Evolutionary conservation across 1,140 invertebrate species (phyloP), one percentile per base, ranked within the genome.

Genomic region (Choristoneura fumiferana): DNA sequence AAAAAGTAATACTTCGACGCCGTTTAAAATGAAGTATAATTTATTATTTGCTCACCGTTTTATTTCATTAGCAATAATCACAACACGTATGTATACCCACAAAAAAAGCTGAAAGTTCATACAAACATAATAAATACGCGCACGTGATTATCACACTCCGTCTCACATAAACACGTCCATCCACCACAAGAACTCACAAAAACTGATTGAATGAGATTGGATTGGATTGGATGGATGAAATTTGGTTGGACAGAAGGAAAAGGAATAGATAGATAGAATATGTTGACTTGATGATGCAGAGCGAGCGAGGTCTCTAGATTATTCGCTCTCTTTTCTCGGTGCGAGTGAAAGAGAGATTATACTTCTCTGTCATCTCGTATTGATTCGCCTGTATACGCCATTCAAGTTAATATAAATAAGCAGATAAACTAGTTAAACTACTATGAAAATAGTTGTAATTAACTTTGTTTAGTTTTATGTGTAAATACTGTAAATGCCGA

Each of bases 311-410:
- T 10, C 13, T 12, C 38, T 55, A 64, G 37, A 55, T 14, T 61
- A 56, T 52, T 38, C 10, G 10, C 54, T 49, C 61, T 62, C 49
- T 59, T 43, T 62, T 49, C 9, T 39, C 59, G 60, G 35, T 22
- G 40, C 4, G 66, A 76, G 65, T 58, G 70, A 63, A 69, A 70
- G 40, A 70, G 71, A 56, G 53, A 65, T 72, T 5, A 58, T 67
- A 33, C 53, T 29, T 81, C 76, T 73, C 74, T 76, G 8, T 82
- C 66, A 10, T 60, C 36, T 59, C 13, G 49, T 84, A 84, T 83
- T 76, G 81, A 83, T 74, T 78, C 69, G 68, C 69, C 69, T 73
- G 54, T 67, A 71, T 74, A 77, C 76, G 22, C 22, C 70, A 73
- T 67, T 69, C 56, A 59, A 39, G 49, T 60, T 70, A 70, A 72